These are phyloP conservation scores for Archips crataeganus DNA, from an alignment of 2,888 invertebrate species.

Conservation along the genomic window DNA sequence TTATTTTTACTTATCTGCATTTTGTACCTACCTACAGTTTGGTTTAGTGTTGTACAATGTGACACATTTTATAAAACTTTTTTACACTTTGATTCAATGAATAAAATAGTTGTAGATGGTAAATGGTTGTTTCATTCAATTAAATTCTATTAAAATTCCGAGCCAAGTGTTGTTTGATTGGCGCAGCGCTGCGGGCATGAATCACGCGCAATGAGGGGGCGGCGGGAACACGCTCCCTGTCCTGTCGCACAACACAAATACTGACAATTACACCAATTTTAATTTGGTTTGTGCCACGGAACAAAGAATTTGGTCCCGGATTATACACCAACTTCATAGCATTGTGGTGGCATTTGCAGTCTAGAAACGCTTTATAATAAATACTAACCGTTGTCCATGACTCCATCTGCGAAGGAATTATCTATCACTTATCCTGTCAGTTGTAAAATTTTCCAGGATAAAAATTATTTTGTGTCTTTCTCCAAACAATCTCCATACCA, in stretches of 20 bases:
- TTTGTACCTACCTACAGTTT: constrained; percentile 59
- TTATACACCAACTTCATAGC: background rate
- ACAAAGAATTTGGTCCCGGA: background rate
- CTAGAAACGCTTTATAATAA: background rate
- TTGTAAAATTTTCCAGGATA: too few species aligned
- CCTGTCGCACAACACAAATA: background rate
- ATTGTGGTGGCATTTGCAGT: background rate
- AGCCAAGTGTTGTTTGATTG: constrained; percentile 74
- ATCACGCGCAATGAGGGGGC: constrained; percentile 47
- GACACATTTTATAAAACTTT: constrained; percentile 76
- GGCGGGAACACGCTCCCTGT: constrained; percentile 50
- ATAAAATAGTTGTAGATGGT: constrained; percentile 81
- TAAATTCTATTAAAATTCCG: constrained; percentile 80
- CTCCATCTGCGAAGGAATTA: too few species aligned
- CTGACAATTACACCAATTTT: background rate
- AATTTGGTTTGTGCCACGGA: background rate
- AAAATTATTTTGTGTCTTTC: too few species aligned
- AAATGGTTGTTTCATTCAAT: constrained; percentile 81
- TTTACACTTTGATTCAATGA: constrained; percentile 70
- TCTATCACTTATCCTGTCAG: too few species aligned
- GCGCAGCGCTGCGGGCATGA: constrained; percentile 58
- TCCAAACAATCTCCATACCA: too few species aligned
- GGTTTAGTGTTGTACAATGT: constrained; percentile 52
- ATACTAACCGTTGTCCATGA: too few species aligned
- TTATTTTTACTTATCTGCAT: constrained; percentile 61